A percentile compares a stretch with the other conserved stretches of the same genome.
phyloP scores from a whole-genome alignment of 2,113 vertebrate genomes.

The Callocephalon fimbriatum region DNA sequence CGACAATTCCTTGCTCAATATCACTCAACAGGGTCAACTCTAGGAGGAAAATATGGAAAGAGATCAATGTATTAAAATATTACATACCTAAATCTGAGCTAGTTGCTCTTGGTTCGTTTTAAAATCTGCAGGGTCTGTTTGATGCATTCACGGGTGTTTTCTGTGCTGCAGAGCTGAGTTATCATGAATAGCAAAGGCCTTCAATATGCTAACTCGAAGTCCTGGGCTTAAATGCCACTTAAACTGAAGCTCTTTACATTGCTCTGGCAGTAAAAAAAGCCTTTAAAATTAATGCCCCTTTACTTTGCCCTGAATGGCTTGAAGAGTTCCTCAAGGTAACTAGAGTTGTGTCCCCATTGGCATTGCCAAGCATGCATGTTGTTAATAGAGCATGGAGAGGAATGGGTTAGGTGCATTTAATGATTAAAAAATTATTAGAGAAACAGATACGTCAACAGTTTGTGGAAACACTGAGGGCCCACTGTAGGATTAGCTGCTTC shows the following conservation, averaged over 20 bases:
- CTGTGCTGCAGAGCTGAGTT: neutral
- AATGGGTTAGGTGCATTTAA: neutral
- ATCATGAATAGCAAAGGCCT: fast-evolving
- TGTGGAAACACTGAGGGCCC: neutral
- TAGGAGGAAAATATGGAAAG: neutral
- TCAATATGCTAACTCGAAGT: neutral
- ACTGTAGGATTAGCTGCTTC: neutral
- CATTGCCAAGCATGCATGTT: neutral
- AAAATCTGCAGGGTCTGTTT: fast-evolving
- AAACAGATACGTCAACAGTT: neutral
- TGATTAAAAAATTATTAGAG: neutral
- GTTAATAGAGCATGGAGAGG: neutral
- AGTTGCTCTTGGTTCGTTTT: neutral
- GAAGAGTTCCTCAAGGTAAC: neutral
- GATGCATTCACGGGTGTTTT: neutral
- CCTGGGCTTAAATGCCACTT: neutral
- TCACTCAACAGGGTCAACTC: neutral
- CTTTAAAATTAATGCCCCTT: neutral
- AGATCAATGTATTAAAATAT: neutral
- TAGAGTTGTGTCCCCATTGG: neutral
- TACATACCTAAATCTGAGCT: fast-evolving
- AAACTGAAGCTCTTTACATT: neutral
- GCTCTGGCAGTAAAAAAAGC: neutral
- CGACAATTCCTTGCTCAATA: neutral
- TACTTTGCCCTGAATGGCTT: neutral